Conservation (phyloP, 2,888 invertebrate species). For the Cephus pulcher region DNA sequence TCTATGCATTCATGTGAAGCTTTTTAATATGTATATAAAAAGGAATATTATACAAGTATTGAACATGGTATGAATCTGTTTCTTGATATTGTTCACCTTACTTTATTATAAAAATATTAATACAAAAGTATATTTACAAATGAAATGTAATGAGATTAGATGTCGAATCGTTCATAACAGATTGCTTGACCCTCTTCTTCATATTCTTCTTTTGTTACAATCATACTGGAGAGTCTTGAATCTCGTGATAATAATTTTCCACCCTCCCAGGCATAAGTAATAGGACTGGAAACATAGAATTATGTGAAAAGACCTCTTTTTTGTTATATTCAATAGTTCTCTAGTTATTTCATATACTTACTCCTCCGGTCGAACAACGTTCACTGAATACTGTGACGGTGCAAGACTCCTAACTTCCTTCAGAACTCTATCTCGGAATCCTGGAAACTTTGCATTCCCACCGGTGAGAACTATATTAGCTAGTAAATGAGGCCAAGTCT, state of each 20-base stretch:
- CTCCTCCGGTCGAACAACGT: conserved; percentile 77
- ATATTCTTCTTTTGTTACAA: conserved; percentile 87
- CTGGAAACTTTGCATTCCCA: conserved; percentile 82
- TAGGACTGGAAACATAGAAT: conserved; percentile 72
- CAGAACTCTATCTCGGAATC: conserved; percentile 83
- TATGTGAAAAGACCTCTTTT: background rate
- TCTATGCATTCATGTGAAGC: background rate
- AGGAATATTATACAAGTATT: background rate
- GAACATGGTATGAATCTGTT: background rate
- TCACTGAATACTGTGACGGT: conserved; percentile 82
- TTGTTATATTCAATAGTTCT: background rate
- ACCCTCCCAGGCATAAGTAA: conserved; percentile 90
- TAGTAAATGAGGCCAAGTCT: conserved; percentile 81
- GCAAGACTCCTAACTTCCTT: conserved; percentile 84
- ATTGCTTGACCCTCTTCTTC: conserved; percentile 83
- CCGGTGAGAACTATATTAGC: conserved; percentile 90
- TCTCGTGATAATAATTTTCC: conserved; percentile 82
- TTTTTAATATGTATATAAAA: background rate
- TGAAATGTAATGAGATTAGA: conserved; percentile 42
- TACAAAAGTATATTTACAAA: background rate
- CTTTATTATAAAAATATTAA: background rate
- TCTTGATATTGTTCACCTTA: background rate
- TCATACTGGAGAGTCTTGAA: conserved; percentile 77
- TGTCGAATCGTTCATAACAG: conserved; percentile 71
- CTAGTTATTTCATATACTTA: conserved; percentile 59